Conservation (phyloP, 2,797 vertebrate genomes). For the Takifugu ocellatus region DNA sequence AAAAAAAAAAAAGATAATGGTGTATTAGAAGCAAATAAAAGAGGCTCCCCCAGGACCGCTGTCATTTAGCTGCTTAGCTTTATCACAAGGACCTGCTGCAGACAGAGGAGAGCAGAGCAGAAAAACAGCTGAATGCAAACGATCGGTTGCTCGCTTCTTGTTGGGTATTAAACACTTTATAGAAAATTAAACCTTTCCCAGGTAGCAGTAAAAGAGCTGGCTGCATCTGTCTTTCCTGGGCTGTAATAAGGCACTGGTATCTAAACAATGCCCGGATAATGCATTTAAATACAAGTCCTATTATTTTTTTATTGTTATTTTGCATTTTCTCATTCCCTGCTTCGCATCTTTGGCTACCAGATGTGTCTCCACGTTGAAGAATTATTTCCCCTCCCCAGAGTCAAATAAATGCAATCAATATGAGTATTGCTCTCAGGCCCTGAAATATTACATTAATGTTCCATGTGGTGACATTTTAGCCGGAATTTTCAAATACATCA, state of each 20-base stretch:
- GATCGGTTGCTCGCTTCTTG: constrained; percentile 66
- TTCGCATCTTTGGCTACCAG: constrained; percentile 99
- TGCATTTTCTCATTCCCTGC: constrained; percentile 94
- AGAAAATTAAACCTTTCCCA: constrained; percentile 78
- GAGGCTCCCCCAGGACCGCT: constrained; percentile 51
- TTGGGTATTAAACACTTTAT: constrained; percentile 74
- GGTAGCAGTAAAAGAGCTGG: constrained; percentile 71
- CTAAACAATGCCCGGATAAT: constrained; percentile 79
- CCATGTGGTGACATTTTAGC: constrained; percentile 99
- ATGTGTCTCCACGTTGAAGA: constrained; percentile 99
- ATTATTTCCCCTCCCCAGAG: constrained; percentile 99
- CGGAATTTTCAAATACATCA: constrained; percentile 99
- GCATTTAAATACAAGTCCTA: constrained; percentile 83
- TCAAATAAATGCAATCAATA: constrained; percentile 99
- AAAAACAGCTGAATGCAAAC: constrained; percentile 55
- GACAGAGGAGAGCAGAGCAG: constrained; percentile 30
- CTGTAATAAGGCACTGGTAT: constrained; percentile 77
- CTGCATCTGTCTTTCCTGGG: constrained; percentile 70
- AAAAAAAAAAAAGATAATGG: not conserved
- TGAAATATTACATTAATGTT: constrained; percentile 99
- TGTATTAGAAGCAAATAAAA: not conserved
- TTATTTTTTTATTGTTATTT: constrained; percentile 95
- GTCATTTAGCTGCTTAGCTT: constrained; percentile 62
- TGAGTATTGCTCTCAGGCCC: constrained; percentile 99
- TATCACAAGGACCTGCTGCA: constrained; percentile 58